phyloP scores from a whole-genome alignment of 2,797 vertebrate genomes.

The Harpagifer antarcticus region DNA sequence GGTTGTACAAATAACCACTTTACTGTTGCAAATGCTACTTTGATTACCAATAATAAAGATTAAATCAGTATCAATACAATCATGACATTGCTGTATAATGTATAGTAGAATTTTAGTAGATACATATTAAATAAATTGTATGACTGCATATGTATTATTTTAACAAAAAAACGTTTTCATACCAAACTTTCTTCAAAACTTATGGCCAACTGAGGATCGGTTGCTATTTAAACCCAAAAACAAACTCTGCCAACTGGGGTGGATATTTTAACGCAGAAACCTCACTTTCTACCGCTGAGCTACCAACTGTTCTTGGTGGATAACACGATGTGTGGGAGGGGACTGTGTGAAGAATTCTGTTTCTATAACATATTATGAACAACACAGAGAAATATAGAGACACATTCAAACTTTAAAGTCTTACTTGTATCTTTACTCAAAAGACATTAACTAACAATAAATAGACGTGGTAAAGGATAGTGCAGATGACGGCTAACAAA shows the following conservation, averaged over 20 bases:
- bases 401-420: slow-evolving; percentile 18
- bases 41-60: not conserved
- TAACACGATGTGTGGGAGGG: slow-evolving; percentile 60
- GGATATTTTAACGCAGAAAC: slow-evolving; percentile 40
- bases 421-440: slow-evolving; percentile 20
- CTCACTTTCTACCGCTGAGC: slow-evolving; percentile 56
- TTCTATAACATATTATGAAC: slow-evolving; percentile 53
- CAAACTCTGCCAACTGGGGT: slow-evolving; percentile 48
- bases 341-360: slow-evolving; percentile 50
- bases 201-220: slow-evolving; percentile 22
- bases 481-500: not conserved
- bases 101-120: not conserved
- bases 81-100: not conserved
- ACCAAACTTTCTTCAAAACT: not conserved
- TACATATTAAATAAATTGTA: not conserved
- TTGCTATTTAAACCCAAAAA: slow-evolving; percentile 43
- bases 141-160: too few species aligned
- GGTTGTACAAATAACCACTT: slow-evolving; percentile 27
- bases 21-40: slow-evolving; percentile 11
- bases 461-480: not conserved
- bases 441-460: not conserved
- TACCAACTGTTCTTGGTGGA: slow-evolving; percentile 68
- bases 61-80: not conserved
- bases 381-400: slow-evolving; percentile 26
- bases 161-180: too few species aligned